These are phyloP conservation scores for Morone chrysops DNA, from an alignment of 2,113 vertebrate species.

Conservation along the genomic window DNA sequence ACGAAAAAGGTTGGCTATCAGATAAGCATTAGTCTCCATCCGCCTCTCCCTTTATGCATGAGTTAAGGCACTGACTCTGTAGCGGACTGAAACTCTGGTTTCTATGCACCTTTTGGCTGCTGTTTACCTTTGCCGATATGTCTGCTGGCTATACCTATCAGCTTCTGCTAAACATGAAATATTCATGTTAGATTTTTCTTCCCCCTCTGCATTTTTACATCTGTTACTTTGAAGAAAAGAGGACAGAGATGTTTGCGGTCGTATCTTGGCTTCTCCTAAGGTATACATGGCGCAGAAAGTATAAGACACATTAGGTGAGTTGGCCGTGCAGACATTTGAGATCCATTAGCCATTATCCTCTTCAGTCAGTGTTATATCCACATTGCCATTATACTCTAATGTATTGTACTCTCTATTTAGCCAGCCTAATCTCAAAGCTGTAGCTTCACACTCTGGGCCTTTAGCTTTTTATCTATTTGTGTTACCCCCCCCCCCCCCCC, in stretches of 20 bases:
- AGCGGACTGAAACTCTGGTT: slow-evolving; percentile 50
- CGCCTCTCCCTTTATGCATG: slow-evolving; percentile 67
- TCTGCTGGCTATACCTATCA: slow-evolving; percentile 62
- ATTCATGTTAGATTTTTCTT: slow-evolving; percentile 64
- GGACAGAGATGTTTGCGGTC: slow-evolving; percentile 26
- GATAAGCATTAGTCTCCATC: slow-evolving; percentile 64
- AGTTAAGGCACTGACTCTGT: slow-evolving; percentile 61
- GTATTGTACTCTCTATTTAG: slow-evolving; percentile 57
- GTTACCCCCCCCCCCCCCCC: too few relatives aligned
- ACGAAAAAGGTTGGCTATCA: slow-evolving; percentile 59
- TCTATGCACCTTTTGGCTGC: slow-evolving; percentile 64
- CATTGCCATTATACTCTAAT: slow-evolving; percentile 58
- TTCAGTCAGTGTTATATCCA: slow-evolving; percentile 36
- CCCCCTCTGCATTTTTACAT: slow-evolving; percentile 56
- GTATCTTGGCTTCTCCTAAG: slow-evolving; percentile 38
- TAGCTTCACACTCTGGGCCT: slow-evolving; percentile 53
- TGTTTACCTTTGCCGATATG: slow-evolving; percentile 52
- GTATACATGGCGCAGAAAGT: slow-evolving; percentile 28
- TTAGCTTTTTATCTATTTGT: slow-evolving; percentile 38
- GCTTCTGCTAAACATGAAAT: slow-evolving; percentile 65
- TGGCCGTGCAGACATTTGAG: slow-evolving; percentile 55
- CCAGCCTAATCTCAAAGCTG: slow-evolving; percentile 32
- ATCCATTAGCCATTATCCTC: slow-evolving; percentile 66
- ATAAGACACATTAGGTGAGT: slow-evolving; percentile 56
- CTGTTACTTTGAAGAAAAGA: slow-evolving; percentile 50